These are phyloP conservation scores for Pemphredon lugubris DNA, from an alignment of 2,888 invertebrate genomes.

Conservation along the genomic window DNA sequence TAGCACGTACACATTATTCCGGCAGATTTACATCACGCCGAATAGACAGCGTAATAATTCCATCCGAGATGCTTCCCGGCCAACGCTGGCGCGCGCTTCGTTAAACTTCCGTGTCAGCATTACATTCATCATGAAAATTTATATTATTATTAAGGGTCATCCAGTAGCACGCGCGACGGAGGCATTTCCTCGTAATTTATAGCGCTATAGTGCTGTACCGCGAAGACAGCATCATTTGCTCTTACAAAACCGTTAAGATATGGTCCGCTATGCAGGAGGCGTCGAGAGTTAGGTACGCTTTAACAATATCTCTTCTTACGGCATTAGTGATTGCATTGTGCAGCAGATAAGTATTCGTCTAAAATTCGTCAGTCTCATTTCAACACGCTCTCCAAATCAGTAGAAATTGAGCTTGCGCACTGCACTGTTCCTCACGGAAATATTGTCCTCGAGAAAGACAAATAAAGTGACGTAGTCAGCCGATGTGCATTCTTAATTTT, in stretches of 20 bases:
- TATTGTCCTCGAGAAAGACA: too few species aligned
- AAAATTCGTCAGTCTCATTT: neutral
- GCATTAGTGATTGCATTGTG: neutral
- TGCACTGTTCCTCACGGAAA: too few species aligned
- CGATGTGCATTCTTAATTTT: too few species aligned
- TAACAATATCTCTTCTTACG: slow-evolving; percentile 1
- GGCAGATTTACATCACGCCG: neutral
- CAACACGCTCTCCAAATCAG: too few species aligned
- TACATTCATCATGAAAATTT: slow-evolving; percentile 9
- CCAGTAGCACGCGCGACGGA: slow-evolving; percentile 4
- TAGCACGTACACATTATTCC: neutral
- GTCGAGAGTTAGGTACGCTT: slow-evolving; percentile 1
- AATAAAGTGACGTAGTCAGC: too few species aligned
- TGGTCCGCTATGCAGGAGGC: neutral
- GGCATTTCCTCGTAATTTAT: slow-evolving; percentile 11
- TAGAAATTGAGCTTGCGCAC: too few species aligned
- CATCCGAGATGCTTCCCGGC: slow-evolving; percentile 4
- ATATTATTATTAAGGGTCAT: slow-evolving; percentile 18
- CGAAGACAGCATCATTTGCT: slow-evolving; percentile 16
- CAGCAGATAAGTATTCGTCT: neutral
- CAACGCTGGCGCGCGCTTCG: neutral
- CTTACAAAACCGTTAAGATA: slow-evolving; percentile 4
- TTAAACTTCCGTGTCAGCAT: slow-evolving; percentile 7
- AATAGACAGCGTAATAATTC: neutral
- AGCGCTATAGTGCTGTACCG: neutral